These are phyloP conservation scores for Diadophis punctatus DNA, from an alignment of 2,113 vertebrate species.

Conservation along the genomic window DNA sequence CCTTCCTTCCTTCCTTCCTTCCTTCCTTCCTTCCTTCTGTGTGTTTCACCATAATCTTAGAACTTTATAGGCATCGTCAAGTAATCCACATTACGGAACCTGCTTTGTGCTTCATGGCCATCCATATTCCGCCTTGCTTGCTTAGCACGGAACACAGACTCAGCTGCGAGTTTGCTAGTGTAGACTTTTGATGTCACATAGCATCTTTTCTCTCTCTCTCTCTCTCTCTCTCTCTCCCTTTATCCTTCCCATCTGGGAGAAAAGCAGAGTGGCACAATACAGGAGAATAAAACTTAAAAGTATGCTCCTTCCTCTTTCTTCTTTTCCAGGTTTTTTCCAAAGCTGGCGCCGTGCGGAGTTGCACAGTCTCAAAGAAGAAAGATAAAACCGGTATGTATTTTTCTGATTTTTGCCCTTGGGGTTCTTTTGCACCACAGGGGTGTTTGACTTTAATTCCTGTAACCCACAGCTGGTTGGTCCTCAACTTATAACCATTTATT, in stretches of 20 bases:
- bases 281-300: neutral
- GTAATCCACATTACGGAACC: neutral
- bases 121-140: neutral
- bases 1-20: too few species aligned
- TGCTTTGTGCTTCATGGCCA: neutral
- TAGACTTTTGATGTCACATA: neutral
- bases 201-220: neutral
- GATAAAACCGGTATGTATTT: conserved; percentile 81
- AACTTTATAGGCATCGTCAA: neutral
- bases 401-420: neutral
- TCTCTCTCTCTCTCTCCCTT: neutral
- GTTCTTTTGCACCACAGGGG: neutral
- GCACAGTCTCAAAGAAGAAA: conserved; percentile 89
- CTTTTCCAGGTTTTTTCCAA: conserved; percentile 82
- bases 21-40: too few species aligned
- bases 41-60: neutral
- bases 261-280: neutral
- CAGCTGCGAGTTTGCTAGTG: neutral
- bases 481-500: neutral
- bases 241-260: neutral
- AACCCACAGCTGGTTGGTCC: neutral
- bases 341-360: conserved; percentile 82
- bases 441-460: neutral
- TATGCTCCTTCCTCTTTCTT: neutral
- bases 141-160: neutral